Evolutionary conservation across 2,888 invertebrate genomes (phyloP).

Genomic region (Stramonita haemastoma): DNA sequence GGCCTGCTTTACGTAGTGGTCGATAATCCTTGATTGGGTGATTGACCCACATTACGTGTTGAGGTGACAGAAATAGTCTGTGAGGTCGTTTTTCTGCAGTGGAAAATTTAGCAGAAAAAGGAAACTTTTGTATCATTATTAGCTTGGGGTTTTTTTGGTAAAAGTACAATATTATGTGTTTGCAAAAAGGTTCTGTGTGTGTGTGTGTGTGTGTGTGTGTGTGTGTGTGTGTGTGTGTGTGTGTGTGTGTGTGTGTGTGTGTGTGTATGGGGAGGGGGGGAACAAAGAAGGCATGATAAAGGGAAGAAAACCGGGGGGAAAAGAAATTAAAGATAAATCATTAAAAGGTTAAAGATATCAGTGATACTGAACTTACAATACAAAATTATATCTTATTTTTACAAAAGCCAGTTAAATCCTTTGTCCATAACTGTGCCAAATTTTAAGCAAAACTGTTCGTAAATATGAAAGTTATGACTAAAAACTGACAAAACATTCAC

Average conservation of each 20-base stretch:
- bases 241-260: not conserved
- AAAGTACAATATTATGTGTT: too few relatives aligned
- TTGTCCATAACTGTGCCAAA: too few relatives aligned
- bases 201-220: not conserved
- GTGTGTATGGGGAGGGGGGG: not conserved
- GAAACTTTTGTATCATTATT: not conserved
- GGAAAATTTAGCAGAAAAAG: not conserved
- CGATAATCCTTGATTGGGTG: not conserved
- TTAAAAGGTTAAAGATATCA: too few relatives aligned
- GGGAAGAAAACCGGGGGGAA: not conserved
- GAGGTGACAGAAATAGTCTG: not conserved
- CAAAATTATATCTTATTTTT: too few relatives aligned
- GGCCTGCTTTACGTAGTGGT: too few relatives aligned
- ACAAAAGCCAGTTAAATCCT: too few relatives aligned
- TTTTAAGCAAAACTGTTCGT: too few relatives aligned
- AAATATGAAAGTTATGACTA: too few relatives aligned
- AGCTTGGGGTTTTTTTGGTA: too few relatives aligned
- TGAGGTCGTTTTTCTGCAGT: not conserved
- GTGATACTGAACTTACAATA: too few relatives aligned
- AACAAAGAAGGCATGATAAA: not conserved
- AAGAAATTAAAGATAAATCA: too few relatives aligned
- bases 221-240: constrained; percentile 13
- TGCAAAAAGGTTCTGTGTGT: not conserved
- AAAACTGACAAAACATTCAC: too few relatives aligned
- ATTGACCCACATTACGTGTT: not conserved